These are phyloP conservation scores for Marisa cornuarietis DNA, from an alignment of 1,140 invertebrate species.

Conservation along the genomic window DNA sequence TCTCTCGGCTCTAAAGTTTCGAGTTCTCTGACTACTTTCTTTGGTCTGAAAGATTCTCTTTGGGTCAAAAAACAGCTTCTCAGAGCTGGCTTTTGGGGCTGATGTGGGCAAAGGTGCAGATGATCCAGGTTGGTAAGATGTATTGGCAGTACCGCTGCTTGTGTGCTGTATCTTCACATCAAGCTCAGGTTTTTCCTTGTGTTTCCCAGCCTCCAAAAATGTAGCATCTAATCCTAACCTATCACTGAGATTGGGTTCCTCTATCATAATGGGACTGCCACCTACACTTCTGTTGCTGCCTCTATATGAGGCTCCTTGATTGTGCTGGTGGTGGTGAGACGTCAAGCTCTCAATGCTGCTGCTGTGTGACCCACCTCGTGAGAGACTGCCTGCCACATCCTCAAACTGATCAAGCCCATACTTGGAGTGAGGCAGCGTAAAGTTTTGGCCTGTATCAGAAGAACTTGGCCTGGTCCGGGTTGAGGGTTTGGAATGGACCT, in stretches of 20 bases:
- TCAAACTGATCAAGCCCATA: conserved; percentile 55
- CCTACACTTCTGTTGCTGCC: conserved; percentile 52
- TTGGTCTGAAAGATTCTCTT: conserved; percentile 55
- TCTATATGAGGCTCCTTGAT: conserved; percentile 20
- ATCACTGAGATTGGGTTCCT: conserved; percentile 44
- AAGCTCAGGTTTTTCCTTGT: not conserved
- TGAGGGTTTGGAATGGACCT: not conserved
- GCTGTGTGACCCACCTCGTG: conserved; percentile 13
- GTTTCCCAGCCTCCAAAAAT: not conserved
- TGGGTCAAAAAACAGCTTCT: conserved; percentile 55
- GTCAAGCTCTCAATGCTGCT: conserved; percentile 26
- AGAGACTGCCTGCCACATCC: conserved; percentile 15
- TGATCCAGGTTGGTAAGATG: conserved; percentile 1
- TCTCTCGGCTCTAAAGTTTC: not conserved
- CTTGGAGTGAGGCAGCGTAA: conserved; percentile 48
- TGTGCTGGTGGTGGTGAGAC: conserved; percentile 10
- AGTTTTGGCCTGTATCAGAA: conserved; percentile 33
- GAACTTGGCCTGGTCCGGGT: conserved; percentile 2
- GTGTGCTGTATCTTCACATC: not conserved
- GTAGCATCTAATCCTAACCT: not conserved
- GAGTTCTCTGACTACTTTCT: conserved; percentile 26
- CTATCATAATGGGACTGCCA: conserved; percentile 50
- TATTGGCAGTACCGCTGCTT: conserved; percentile 16
- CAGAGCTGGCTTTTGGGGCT: conserved; percentile 24
- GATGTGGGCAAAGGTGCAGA: conserved; percentile 29